These are phyloP conservation scores for Paratrypauchen microcephalus DNA, from an alignment of 2,797 vertebrate genomes.

Conservation along the genomic window DNA sequence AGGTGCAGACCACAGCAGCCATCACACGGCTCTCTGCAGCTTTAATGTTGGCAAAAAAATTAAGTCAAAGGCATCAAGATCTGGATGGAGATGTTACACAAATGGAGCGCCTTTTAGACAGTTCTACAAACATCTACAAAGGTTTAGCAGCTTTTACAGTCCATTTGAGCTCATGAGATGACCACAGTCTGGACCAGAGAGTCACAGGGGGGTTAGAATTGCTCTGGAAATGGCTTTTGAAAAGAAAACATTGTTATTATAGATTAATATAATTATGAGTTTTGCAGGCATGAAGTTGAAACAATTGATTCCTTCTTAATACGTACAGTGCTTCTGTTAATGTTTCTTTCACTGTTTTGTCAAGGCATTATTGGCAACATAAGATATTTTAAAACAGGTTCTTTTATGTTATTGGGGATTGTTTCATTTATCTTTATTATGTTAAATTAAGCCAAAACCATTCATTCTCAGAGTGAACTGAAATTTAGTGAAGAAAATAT, in stretches of 20 bases:
- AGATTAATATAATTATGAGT: neutral
- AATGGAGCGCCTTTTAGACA: constrained; percentile 13
- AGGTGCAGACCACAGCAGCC: constrained; percentile 67
- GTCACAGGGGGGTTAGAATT: neutral
- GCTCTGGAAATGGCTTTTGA: neutral
- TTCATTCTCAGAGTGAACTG: neutral
- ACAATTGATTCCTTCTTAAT: no score
- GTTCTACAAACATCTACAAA: constrained; percentile 42
- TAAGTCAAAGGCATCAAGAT: constrained; percentile 15
- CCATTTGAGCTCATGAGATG: constrained; percentile 20
- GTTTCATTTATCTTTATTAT: neutral
- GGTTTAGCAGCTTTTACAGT: constrained; percentile 35
- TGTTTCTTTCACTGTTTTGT: neutral
- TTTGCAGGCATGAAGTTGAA: no score
- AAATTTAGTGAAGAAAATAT: neutral
- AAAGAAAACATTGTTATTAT: no score
- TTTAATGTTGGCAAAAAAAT: constrained; percentile 33
- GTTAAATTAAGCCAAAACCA: neutral
- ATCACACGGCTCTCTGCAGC: constrained; percentile 32
- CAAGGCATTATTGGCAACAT: neutral
- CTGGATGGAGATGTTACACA: constrained; percentile 5
- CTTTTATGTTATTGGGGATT: neutral
- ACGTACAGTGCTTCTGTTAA: neutral
- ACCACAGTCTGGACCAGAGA: constrained; percentile 11
- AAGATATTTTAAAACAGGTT: no score